Conservation (phyloP, 2,797 vertebrate genomes). For the Masticophis lateralis region DNA sequence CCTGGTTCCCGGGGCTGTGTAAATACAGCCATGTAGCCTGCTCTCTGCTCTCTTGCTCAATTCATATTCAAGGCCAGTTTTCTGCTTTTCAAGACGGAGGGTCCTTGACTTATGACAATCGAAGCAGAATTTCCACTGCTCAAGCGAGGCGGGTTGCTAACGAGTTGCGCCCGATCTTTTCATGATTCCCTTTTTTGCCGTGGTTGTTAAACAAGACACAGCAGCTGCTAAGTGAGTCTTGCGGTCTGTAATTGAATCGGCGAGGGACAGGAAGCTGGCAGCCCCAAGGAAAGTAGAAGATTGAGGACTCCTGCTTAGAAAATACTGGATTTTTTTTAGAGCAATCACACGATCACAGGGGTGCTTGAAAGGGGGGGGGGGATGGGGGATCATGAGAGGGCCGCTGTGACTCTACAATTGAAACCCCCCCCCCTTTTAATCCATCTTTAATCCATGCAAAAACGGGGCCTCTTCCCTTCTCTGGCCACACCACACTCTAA, state of each 20-base stretch:
- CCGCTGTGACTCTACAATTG: too few relatives aligned
- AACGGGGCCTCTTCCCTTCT: too few relatives aligned
- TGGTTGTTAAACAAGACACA: neutral
- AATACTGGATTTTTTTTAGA: neutral
- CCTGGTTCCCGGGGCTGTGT: neutral
- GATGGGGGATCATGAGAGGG: too few relatives aligned
- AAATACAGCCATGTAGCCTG: neutral
- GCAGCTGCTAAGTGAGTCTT: too few relatives aligned
- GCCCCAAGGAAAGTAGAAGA: too few relatives aligned
- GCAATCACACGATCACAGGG: neutral
- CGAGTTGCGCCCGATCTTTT: neutral
- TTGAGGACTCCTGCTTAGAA: neutral
- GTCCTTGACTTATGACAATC: neutral
- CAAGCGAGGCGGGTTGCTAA: neutral
- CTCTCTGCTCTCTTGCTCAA: neutral
- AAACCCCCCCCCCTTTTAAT: too few relatives aligned
- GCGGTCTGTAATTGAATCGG: neutral
- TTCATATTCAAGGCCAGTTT: neutral
- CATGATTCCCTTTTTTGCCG: fast-evolving
- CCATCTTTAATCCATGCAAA: too few relatives aligned
- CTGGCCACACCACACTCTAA: too few relatives aligned
- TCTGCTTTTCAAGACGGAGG: neutral
- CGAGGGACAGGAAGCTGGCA: neutral
- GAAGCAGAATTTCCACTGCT: neutral
- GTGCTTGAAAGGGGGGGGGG: too few relatives aligned